These are phyloP conservation scores for Parthenolecanium corni DNA, from an alignment of 2,888 invertebrate genomes.

Conservation along the genomic window DNA sequence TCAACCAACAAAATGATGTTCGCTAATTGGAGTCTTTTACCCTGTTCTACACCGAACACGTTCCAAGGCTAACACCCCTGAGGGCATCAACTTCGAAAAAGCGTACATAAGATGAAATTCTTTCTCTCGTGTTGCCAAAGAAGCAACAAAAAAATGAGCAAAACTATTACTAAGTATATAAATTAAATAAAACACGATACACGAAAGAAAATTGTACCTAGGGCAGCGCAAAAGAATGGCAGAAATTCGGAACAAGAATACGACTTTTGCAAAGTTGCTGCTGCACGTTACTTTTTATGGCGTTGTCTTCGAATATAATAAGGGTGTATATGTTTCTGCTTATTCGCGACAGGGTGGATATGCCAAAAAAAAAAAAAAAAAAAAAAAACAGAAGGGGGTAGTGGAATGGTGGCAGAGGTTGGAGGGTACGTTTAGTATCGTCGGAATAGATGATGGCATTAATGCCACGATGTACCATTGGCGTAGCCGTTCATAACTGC, in stretches of 20 bases:
- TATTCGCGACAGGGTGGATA: not conserved
- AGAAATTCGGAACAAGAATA: slow-evolving; percentile 20
- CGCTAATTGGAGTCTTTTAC: too few species aligned
- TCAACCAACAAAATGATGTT: too few species aligned
- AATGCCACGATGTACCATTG: slow-evolving; percentile 2
- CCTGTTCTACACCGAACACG: too few species aligned
- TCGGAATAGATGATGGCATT: not conserved
- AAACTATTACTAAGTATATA: too few species aligned
- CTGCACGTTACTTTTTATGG: slow-evolving; percentile 22
- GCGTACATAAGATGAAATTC: too few species aligned
- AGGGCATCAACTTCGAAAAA: too few species aligned
- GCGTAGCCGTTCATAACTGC: slow-evolving; percentile 21
- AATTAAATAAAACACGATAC: not conserved
- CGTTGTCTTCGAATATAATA: slow-evolving; percentile 25
- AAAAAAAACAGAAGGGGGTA: too few species aligned
- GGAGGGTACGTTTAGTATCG: not conserved
- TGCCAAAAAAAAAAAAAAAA: too few species aligned
- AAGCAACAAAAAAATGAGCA: too few species aligned
- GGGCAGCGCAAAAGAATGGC: not conserved
- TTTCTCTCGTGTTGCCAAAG: too few species aligned
- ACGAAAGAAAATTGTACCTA: slow-evolving; percentile 1
- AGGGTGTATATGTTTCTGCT: slow-evolving; percentile 19
- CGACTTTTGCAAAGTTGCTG: slow-evolving; percentile 21
- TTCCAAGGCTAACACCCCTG: too few species aligned
- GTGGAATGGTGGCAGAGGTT: not conserved